Base-by-base conservation (phyloP, 2,888 invertebrate species). In the Parnassius orleans region DNA sequence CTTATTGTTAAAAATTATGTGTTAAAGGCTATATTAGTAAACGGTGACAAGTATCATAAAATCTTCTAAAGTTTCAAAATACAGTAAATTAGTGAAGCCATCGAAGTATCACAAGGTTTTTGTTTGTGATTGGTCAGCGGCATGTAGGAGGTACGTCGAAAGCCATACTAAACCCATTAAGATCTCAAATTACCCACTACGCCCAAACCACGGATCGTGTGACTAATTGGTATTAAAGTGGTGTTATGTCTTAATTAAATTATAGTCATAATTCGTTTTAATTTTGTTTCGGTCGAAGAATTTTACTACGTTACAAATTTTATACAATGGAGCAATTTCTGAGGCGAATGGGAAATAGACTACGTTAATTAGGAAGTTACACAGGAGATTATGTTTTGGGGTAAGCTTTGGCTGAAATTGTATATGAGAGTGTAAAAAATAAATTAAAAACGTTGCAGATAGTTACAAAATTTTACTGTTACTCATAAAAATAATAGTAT, bases 171-270 rank as follows among this genome's bases (percentile, higher is more conserved):
- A 89, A 84, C 79, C 86, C 81, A 87, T 89, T 85, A 86, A 77
- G 78, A 75, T 86, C 81, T 90, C 88, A 83, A 87, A 89, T 90
- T 90, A 89, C 90, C 80, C 75, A 80, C 77, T 80, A 87, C 89
- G 89, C 88, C 90, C 89, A 88, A 87, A 86, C 82, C 79, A 71
- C 79, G 83, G 80, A 81, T 83, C 78, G 89, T 89, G 87, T 89
- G 89, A 88, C 90, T 90, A 90, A 91, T 90, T 90, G 88, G 83
- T 77, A 84, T 89, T 87, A 87, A 85, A 86, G 83, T 84, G 85
- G 82, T 86, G 86, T 86, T 87, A 88, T 86, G 80, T 87, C 87
- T 88, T 90, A 90, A 91, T 91, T 91, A 86, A 90, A 90, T 90
- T 89, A 88, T 82, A 83, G 81, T 78, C 80, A 81, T 86, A 85